Evolutionary conservation across 2,113 vertebrate genomes (phyloP), one percentile per base, ranked within the genome.

Genomic region (Rafetus swinhoei): DNA sequence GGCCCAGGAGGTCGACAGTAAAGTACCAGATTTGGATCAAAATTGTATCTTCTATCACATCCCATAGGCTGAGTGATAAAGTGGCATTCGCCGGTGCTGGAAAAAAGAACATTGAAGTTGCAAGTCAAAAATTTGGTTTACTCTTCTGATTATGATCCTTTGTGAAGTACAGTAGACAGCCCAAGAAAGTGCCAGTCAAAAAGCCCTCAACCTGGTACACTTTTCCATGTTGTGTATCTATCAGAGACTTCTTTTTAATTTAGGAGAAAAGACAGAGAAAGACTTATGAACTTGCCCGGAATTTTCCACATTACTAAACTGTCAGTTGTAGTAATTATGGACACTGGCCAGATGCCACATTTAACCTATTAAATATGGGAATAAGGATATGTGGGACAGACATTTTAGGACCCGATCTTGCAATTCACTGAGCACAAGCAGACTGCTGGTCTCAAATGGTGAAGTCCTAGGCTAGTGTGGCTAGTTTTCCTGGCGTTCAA

Each of bases 301-400:
- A 5, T 13, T 2, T 69, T 65, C 59, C 56, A 82, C 29, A 7
- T 1, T 5, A 29, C 45, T 21, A 29, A 77, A 59, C 24, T 77
- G 21, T 21, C 45, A 1, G 1, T 21, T 81, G 39, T 62, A 45
- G 54, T n/a, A 74, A 2, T 27, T 57, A 85, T 0, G 0, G 21
- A 22, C 57, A 76, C 60, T 52, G 81, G 60, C 77, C 92, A 72
- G 8, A 89, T 1, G 45, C 0, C 1, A 7, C 90, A 14, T 54
- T 92, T 69, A 76, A 39, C 74, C 22, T 50, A 50, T 50, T 50
- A 27, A 76, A 76, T 60, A 29, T 32, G 19, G 10, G 39, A 90
- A 16, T 4, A 85, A 84, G 62, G 52, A 57, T n/a, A 32, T 39
- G 32, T 25, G 90, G n/a, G 32, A 89, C 79, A 92, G 84, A 77